Evolutionary conservation across 2,797 vertebrate species (phyloP).

Genomic region (Rousettus madagascariensis): DNA sequence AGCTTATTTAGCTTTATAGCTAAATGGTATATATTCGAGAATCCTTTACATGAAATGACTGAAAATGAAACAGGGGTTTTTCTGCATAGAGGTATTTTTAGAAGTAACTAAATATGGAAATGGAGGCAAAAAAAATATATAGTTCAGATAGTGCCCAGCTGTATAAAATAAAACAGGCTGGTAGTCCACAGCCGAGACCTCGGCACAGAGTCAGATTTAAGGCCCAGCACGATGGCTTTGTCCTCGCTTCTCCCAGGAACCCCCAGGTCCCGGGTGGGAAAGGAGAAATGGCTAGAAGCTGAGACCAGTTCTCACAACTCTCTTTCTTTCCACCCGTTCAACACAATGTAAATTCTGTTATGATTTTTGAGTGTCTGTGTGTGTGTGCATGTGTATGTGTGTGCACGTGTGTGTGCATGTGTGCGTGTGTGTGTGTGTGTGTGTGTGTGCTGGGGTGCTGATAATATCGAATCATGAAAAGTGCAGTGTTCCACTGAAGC

Average conservation of each 20-base stretch:
- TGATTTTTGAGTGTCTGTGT: neutral
- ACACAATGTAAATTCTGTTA: neutral
- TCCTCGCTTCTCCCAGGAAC: fast-evolving
- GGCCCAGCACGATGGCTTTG: neutral
- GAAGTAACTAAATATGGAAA: neutral
- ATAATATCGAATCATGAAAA: neutral
- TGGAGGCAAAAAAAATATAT: neutral
- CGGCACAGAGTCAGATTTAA: neutral
- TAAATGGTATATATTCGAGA: neutral
- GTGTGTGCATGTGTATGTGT: neutral
- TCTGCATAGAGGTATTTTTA: neutral
- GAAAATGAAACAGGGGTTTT: neutral
- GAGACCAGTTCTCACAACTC: neutral
- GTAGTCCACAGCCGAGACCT: neutral
- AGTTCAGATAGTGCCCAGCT: neutral
- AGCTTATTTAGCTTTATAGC: neutral
- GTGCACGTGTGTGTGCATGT: neutral
- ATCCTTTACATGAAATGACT: neutral
- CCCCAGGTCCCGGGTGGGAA: neutral
- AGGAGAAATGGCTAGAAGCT: neutral
- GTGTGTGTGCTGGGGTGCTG: too few species aligned
- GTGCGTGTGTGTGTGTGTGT: too few species aligned
- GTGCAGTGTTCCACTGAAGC: neutral
- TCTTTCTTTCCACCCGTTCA: neutral
- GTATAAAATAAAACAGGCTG: neutral